Evolutionary conservation across 2,113 vertebrate genomes (phyloP).

Genomic region (Stercorarius parasiticus): DNA sequence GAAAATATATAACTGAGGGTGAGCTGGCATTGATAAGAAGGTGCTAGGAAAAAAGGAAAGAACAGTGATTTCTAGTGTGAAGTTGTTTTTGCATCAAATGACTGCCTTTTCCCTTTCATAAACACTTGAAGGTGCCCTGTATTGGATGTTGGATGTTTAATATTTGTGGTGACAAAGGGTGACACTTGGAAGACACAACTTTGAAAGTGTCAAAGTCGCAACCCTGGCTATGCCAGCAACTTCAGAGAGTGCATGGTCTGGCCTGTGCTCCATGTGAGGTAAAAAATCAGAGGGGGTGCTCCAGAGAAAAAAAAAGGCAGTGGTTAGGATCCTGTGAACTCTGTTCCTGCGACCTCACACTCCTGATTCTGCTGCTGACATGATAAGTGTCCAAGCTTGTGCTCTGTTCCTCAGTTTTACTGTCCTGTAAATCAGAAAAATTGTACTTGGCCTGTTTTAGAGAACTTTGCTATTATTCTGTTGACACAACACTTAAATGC

Average conservation of each 20-base stretch:
- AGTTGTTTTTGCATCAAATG: background rate
- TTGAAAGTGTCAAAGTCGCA: background rate
- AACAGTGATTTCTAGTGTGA: background rate
- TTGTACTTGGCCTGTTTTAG: background rate
- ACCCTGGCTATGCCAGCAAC: background rate
- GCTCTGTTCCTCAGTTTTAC: background rate
- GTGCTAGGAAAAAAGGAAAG: background rate
- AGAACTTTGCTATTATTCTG: background rate
- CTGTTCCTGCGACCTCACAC: background rate
- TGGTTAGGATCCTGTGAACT: background rate
- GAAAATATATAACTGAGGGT: background rate
- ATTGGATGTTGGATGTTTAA: background rate
- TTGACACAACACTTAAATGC: background rate
- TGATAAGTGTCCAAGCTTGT: accelerated
- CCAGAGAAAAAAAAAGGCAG: background rate
- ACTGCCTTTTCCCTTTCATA: background rate
- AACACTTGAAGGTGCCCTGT: background rate
- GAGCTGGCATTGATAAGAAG: background rate
- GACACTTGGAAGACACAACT: background rate
- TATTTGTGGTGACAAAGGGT: background rate
- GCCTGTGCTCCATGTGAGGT: background rate
- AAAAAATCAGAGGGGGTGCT: background rate
- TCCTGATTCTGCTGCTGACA: background rate
- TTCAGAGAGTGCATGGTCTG: background rate
- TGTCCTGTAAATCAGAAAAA: background rate